A percentile compares a stretch with the other conserved stretches of the same genome.
phyloP scores from a whole-genome alignment of 2,888 invertebrate species.

The Protophormia terraenovae region DNA sequence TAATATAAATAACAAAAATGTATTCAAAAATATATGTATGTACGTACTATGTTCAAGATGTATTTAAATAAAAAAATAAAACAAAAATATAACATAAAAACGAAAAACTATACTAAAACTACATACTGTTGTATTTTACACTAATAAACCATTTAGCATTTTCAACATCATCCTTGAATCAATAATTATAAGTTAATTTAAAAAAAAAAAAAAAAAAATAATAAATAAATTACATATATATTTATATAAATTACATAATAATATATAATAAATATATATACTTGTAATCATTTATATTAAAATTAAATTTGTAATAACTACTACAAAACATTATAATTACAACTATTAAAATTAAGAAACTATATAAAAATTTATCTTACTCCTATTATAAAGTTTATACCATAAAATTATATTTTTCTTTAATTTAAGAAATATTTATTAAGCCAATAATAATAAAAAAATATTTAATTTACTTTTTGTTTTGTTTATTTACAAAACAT shows the following conservation, averaged over 20 bases:
- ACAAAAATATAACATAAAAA: neutral
- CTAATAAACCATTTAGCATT: neutral
- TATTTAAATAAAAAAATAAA: neutral
- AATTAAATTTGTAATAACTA: neutral
- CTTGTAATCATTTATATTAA: neutral
- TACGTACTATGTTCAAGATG: neutral
- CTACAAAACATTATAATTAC: neutral
- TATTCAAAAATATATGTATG: neutral
- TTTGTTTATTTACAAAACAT: constrained; percentile 1
- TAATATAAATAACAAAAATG: neutral
- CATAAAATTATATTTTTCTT: constrained; percentile 10
- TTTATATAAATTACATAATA: neutral
- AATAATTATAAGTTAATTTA: constrained; percentile 1
- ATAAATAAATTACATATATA: constrained; percentile 13
- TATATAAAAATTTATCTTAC: constrained; percentile 24
- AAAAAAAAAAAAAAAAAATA: neutral
- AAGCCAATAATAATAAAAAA: neutral
- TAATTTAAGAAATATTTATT: constrained; percentile 10
- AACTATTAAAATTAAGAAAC: neutral
- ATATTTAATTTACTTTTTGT: neutral
- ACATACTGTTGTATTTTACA: constrained; percentile 21
- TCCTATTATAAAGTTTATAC: constrained; percentile 34
- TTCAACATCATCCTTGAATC: constrained; percentile 8
- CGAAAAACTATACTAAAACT: neutral
- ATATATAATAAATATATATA: neutral